These are phyloP conservation scores for Trichomalopsis sarcophagae DNA, from an alignment of 1,140 invertebrate genomes.

Conservation along the genomic window DNA sequence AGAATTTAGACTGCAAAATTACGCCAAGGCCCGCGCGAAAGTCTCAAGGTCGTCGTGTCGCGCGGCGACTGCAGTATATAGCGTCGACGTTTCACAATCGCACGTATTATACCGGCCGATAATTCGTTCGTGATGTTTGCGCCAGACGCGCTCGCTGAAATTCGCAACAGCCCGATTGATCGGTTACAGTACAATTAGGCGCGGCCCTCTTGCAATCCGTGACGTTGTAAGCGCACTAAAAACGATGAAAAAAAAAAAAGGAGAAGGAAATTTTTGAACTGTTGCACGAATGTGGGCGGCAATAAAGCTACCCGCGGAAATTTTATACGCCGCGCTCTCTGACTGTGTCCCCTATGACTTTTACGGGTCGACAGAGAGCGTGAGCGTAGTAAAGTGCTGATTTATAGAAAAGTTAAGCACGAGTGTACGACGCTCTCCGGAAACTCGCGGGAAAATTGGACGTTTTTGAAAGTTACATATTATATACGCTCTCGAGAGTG, in stretches of 20 bases:
- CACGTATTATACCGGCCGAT: not conserved
- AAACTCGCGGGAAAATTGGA: not conserved
- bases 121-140: slow-evolving; percentile 1
- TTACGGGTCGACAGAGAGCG: not conserved
- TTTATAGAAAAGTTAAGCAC: not conserved
- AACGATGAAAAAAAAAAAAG: not conserved
- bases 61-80: not conserved
- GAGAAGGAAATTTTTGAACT: not conserved
- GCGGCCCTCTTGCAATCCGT: not conserved
- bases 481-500: not conserved
- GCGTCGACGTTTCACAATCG: not conserved
- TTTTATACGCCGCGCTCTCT: not conserved
- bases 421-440: too few species aligned
- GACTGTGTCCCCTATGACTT: not conserved
- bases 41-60: not conserved
- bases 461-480: not conserved
- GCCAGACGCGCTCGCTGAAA: not conserved
- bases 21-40: not conserved
- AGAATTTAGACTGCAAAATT: not conserved
- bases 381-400: not conserved
- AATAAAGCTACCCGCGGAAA: not conserved
- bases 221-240: not conserved
- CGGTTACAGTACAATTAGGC: not conserved
- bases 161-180: slow-evolving; percentile 10
- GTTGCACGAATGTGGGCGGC: not conserved